Evolutionary conservation across 2,113 vertebrate species (phyloP).

Genomic region (Odontesthes bonariensis): DNA sequence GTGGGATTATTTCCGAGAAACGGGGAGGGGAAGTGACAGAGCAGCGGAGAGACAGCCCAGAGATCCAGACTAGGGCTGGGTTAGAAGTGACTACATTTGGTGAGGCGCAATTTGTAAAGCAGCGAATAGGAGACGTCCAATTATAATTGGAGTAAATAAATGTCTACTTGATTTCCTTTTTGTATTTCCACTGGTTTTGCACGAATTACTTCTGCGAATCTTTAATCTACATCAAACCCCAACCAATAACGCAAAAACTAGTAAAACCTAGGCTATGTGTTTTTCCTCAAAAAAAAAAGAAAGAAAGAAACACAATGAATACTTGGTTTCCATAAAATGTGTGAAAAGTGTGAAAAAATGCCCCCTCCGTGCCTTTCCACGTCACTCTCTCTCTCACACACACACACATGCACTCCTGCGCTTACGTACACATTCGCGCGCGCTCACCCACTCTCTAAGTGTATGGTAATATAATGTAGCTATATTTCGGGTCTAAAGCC

Average conservation of each 20-base stretch:
- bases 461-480: constrained; percentile 88
- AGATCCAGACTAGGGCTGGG: constrained; percentile 70
- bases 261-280: background rate
- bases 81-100: background rate
- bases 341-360: constrained; percentile 32
- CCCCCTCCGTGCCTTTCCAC: constrained; percentile 15
- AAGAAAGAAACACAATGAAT: constrained; percentile 35
- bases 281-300: background rate
- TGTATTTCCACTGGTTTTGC: background rate
- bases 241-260: background rate
- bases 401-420: background rate
- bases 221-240: background rate
- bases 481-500: constrained; percentile 92
- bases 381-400: background rate
- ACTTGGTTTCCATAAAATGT: constrained; percentile 17
- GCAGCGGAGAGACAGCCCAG: constrained; percentile 83
- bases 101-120: background rate
- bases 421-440: background rate
- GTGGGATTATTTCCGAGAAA: constrained; percentile 89
- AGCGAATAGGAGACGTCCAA: background rate
- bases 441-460: constrained; percentile 61
- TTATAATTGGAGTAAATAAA: background rate
- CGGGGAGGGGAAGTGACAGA: constrained; percentile 89
- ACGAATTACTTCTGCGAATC: background rate
- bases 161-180: background rate